Evolutionary conservation across 2,888 invertebrate genomes (phyloP).

Genomic region (Folsomia candida): DNA sequence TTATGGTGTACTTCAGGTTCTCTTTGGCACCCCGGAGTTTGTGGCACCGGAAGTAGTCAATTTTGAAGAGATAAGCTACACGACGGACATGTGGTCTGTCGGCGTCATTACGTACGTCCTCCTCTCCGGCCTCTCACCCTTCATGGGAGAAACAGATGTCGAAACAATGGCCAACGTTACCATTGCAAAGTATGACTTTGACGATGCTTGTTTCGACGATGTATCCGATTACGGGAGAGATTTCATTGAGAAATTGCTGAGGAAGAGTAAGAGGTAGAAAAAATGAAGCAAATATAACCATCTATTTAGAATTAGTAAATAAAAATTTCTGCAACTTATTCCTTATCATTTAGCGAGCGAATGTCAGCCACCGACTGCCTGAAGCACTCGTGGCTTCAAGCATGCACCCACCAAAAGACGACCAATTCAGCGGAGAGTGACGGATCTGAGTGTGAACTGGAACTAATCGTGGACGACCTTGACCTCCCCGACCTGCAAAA

Average conservation of each 20-base stretch:
- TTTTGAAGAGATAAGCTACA: conserved; percentile 92
- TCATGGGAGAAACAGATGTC: conserved; percentile 96
- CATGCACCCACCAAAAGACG: neutral
- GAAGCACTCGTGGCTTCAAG: conserved; percentile 72
- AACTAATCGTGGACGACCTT: conserved; percentile 6
- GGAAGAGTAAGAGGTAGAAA: conserved; percentile 81
- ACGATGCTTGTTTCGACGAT: conserved; percentile 92
- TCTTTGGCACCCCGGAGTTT: conserved; percentile 98
- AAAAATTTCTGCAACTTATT: conserved; percentile 36
- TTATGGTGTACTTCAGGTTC: conserved; percentile 58
- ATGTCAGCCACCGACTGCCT: conserved; percentile 69
- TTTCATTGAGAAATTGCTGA: conserved; percentile 85
- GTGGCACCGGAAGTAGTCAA: conserved; percentile 98
- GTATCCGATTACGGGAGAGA: conserved; percentile 94
- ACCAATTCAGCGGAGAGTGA: neutral
- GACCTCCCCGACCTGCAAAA: conserved; percentile 6
- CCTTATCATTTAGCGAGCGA: conserved; percentile 62
- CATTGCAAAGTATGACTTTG: conserved; percentile 93
- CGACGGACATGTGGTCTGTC: conserved; percentile 89
- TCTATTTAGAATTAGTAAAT: conserved; percentile 9
- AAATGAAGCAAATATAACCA: neutral
- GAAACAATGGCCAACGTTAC: conserved; percentile 99
- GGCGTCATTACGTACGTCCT: conserved; percentile 50
- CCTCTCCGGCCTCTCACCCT: conserved; percentile 92
- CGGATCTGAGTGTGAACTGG: conserved; percentile 2